Base-by-base conservation (phyloP, 53 echinoderm and acorn worm genomes). In the Glandiceps talaboti region DNA sequence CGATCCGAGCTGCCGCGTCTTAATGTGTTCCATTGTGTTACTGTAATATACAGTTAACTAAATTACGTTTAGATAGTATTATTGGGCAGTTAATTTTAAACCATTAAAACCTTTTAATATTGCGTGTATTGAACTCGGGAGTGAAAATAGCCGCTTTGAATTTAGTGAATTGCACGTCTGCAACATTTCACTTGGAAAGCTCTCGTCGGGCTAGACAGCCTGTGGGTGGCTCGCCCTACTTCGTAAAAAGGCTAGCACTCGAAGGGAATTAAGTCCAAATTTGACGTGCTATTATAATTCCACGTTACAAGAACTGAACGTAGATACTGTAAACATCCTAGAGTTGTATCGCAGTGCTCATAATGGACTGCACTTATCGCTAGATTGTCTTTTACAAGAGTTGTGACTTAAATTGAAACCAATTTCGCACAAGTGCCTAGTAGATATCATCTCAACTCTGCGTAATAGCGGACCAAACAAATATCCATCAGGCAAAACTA, bases 241-340 rank as follows among this genome's bases (percentile, higher is more conserved):
- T 85, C 85, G 74, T 79, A 64, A 27, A 75, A 32, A 30, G 80
- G 30, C 85, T 85, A 80, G 75, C 80, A 45, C 64, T 45, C 20
- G 20, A 45, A 45, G 64, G 64, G 64, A 45, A 45, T 45, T 45
- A 45, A 45, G 6, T 45, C 64, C 64, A 45, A 45, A 45, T 45
- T 45, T 45, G 64, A 45, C 64, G 64, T 45, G 64, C 64, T 45
- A 12, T 45, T 45, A 45, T 6, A 6, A 20, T 45, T 20, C 64
- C 64, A 20, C 20, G 64, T 45, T 45, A 45, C 64, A 45, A 20
- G 6, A 45, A 45, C 64, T 12, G 64, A 45, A 45, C 64, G 6
- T 45, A 45, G 64, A 6, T 45, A 45, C 64, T 45, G 64, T 45
- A 45, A 45, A 45, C 64, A 45, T 20, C 20, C 6, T 45, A 20